phyloP scores from a whole-genome alignment of 2,797 vertebrate species.

The Sebastes matsubarae region DNA sequence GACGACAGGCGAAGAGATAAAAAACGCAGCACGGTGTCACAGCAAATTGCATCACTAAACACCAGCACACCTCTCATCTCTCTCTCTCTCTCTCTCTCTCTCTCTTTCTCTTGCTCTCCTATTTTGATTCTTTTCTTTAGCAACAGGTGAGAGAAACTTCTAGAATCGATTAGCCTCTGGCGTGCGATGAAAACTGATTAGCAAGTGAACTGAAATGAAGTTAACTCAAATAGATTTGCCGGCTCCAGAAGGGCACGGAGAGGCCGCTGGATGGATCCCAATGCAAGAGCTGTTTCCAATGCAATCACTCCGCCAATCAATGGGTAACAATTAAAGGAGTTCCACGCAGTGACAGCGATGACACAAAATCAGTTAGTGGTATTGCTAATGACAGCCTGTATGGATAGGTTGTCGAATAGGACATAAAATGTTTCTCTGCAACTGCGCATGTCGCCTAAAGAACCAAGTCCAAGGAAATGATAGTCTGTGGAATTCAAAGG shows the following conservation, averaged over 20 bases:
- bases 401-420: not conserved
- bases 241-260: constrained; percentile 37
- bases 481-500: not conserved
- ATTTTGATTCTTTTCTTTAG: constrained; percentile 4
- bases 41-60: constrained; percentile 44
- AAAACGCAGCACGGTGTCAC: constrained; percentile 36
- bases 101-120: no score
- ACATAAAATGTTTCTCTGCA: not conserved
- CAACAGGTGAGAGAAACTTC: constrained; percentile 59
- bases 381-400: constrained; percentile 22
- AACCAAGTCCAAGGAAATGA: not conserved
- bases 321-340: constrained; percentile 65
- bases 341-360: constrained; percentile 42
- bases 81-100: not conserved
- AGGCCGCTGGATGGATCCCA: constrained; percentile 27
- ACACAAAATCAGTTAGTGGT: constrained; percentile 48
- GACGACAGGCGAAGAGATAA: constrained; percentile 36
- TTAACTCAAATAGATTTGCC: constrained; percentile 58
- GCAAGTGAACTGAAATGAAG: constrained; percentile 52
- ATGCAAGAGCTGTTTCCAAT: constrained; percentile 38
- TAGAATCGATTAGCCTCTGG: constrained; percentile 47
- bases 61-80: not conserved
- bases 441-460: not conserved
- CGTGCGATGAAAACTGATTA: constrained; percentile 61
- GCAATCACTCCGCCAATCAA: constrained; percentile 51